Percentiles rank a stretch among this genome's conserved stretches.
These are phyloP conservation scores for Rhincodon typus DNA, from an alignment of 2,797 vertebrate genomes.

Conservation along the genomic window DNA sequence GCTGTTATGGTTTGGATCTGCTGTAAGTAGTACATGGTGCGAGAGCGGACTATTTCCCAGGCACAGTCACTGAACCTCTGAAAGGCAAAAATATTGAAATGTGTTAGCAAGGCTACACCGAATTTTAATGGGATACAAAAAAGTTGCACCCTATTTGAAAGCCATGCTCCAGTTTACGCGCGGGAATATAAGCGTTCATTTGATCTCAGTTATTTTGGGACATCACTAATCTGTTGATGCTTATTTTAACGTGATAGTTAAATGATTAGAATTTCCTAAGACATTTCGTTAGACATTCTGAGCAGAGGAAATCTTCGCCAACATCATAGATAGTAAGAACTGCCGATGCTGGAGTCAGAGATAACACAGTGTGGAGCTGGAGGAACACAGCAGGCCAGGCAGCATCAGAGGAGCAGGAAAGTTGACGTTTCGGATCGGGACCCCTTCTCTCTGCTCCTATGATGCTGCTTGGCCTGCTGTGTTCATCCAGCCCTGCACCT, in stretches of 20 bases:
- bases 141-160: not conserved
- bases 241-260: not conserved
- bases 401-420: too few species aligned
- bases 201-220: not conserved
- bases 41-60: not conserved
- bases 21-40: not conserved
- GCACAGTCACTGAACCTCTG: not conserved
- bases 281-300: not conserved
- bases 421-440: too few species aligned
- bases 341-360: too few species aligned
- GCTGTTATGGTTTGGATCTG: not conserved
- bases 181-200: not conserved
- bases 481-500: too few species aligned
- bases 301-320: not conserved
- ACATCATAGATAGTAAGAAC: not conserved
- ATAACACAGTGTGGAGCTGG: too few species aligned
- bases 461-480: too few species aligned
- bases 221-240: not conserved
- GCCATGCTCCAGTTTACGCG: not conserved
- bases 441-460: too few species aligned
- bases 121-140: not conserved
- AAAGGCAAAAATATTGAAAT: not conserved
- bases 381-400: too few species aligned
- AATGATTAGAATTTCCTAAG: not conserved
- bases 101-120: not conserved